Evolutionary conservation across 2,113 vertebrate species (phyloP).

Genomic region (Nannospalax galili): DNA sequence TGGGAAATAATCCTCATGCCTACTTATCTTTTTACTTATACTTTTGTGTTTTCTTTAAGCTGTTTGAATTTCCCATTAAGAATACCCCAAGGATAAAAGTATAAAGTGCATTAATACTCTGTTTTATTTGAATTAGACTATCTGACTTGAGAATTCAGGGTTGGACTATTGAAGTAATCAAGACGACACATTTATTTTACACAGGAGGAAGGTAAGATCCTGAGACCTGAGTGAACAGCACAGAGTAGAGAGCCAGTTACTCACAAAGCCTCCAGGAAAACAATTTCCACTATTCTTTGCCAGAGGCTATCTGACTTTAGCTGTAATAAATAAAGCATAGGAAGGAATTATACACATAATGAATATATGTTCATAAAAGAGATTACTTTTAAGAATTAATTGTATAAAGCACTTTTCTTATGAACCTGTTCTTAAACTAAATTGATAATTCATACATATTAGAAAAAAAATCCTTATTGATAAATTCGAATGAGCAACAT

Average conservation of each 20-base stretch:
- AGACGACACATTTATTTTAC: neutral
- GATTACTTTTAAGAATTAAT: neutral
- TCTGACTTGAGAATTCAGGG: neutral
- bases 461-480: neutral
- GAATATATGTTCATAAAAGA: neutral
- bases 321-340: neutral
- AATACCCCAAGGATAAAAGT: constrained; percentile 50
- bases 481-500: neutral
- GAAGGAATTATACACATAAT: neutral
- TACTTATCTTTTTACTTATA: constrained; percentile 37
- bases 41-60: constrained; percentile 63
- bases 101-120: constrained; percentile 5
- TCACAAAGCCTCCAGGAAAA: neutral
- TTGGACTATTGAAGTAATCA: constrained; percentile 48
- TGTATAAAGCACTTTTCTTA: neutral
- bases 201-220: neutral
- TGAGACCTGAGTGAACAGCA: neutral
- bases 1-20: constrained; percentile 42
- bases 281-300: neutral
- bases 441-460: neutral
- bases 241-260: neutral
- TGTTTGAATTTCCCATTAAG: constrained; percentile 56
- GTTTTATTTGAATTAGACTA: constrained; percentile 56
- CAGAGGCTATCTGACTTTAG: neutral
- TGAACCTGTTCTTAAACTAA: neutral